Conservation (phyloP, 2,888 invertebrate genomes). For the Syrista parreyssii region DNA sequence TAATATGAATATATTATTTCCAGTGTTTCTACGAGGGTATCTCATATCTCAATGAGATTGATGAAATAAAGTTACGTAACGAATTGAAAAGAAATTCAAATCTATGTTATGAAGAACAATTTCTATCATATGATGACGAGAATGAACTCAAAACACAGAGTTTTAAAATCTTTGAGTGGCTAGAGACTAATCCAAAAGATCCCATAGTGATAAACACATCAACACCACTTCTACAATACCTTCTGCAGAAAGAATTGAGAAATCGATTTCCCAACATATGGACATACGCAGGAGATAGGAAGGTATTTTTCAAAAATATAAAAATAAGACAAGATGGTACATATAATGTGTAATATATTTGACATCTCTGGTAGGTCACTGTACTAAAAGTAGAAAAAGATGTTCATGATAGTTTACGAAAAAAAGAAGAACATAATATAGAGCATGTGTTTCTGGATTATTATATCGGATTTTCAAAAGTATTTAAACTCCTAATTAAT, state of each 20-base stretch:
- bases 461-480: conserved; percentile 75
- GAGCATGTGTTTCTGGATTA: conserved; percentile 69
- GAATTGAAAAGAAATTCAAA: conserved; percentile 61
- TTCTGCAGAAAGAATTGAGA: conserved; percentile 72
- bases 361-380: conserved; percentile 47
- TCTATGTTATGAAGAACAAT: conserved; percentile 35
- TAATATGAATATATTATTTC: conserved; percentile 40
- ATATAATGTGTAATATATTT: neutral
- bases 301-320: conserved; percentile 27
- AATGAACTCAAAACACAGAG: conserved; percentile 60
- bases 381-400: conserved; percentile 58
- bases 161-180: conserved; percentile 60
- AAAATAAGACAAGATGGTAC: neutral
- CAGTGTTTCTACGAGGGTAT: conserved; percentile 78
- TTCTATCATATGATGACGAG: conserved; percentile 38
- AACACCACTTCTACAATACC: conserved; percentile 69
- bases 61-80: conserved; percentile 65
- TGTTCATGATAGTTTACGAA: conserved; percentile 50
- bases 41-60: conserved; percentile 73
- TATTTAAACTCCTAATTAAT: conserved; percentile 72
- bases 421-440: conserved; percentile 59
- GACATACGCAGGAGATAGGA: conserved; percentile 50
- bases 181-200: conserved; percentile 48
- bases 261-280: conserved; percentile 67
- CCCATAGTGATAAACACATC: conserved; percentile 60